Evolutionary conservation across 1,140 invertebrate genomes (phyloP), one percentile per base, ranked within the genome.

Genomic region (Propsilocerus akamusi): DNA sequence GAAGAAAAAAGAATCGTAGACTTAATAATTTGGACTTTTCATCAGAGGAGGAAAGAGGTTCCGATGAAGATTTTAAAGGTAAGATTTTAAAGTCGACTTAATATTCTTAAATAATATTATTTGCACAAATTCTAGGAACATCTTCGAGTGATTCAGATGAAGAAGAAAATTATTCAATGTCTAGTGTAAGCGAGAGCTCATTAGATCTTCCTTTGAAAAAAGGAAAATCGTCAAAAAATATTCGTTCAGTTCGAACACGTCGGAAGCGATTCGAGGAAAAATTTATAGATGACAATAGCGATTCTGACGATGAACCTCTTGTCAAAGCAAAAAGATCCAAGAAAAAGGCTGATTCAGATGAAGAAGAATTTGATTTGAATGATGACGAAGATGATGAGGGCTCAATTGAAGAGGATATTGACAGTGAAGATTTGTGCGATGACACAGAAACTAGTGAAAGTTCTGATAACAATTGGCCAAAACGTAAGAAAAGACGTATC

Each of bases 41-140:
- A 25, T 86, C 81, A 32, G 84, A 84, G 50, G 83, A 86, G 51
- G 83, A 86, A 59, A 74, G 77, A 53, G 75, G 70, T 52, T 86
- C 80, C 2, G 87, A 91, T 59, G 86, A 90, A 64, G 86, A 90
- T 62, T 91, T 91, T 54, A 86, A 87, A 57, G 81, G 34, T 37
- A 17, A 37, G 20, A 17, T 17, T 20, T 5, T 5, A 12, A 30
- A 30, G 3, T 30, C 2, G 14, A 30, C 11, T 30, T 12, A 30
- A 12, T 30, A 12, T 30, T 30, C 2, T 12, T 12, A 7, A 2
- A 2, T 30, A 12, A 8, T 30, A 4, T 30, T 3, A 30, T 30
- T 30, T 30, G 2, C 3, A 30, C 11, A 12, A 3, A 10, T 30
- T 30, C 14, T 30, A 30, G 28, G 14, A 17, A 20, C 34, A 20